Evolutionary conservation across 2,888 invertebrate species (phyloP).

Genomic region (Dorcus hopei): DNA sequence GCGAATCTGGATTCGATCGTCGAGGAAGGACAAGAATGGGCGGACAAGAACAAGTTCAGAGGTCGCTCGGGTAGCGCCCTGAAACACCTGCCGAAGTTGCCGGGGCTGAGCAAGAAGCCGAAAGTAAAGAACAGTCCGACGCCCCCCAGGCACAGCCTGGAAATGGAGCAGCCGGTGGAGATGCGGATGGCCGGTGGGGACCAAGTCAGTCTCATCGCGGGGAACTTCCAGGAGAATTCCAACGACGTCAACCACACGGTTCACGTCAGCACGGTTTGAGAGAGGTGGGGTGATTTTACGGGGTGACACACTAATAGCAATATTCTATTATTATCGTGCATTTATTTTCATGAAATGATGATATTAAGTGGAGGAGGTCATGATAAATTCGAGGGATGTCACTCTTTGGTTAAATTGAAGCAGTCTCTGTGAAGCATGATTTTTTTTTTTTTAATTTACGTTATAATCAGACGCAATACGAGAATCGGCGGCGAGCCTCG

Average conservation of each 20-base stretch:
- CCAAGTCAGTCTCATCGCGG: slow-evolving; percentile 26
- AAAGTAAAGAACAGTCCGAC: slow-evolving; percentile 47
- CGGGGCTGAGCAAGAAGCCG: slow-evolving; percentile 63
- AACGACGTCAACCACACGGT: slow-evolving; percentile 28
- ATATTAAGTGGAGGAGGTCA: too few relatives aligned
- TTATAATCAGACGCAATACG: too few relatives aligned
- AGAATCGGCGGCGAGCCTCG: too few relatives aligned
- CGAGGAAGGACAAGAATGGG: slow-evolving; percentile 61
- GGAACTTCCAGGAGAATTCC: slow-evolving; percentile 24
- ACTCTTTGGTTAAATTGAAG: too few relatives aligned
- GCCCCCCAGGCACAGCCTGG: slow-evolving; percentile 31
- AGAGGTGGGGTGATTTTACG: neutral
- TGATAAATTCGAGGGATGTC: too few relatives aligned
- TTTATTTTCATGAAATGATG: too few relatives aligned
- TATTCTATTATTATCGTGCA: too few relatives aligned
- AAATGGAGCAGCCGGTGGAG: slow-evolving; percentile 26
- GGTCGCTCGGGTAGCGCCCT: slow-evolving; percentile 55
- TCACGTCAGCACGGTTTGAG: slow-evolving; percentile 44
- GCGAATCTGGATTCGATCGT: slow-evolving; percentile 64
- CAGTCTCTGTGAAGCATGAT: too few relatives aligned
- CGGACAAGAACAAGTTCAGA: slow-evolving; percentile 45
- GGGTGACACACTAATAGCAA: too few relatives aligned
- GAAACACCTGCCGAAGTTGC: slow-evolving; percentile 61
- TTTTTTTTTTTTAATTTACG: too few relatives aligned
- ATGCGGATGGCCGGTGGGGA: slow-evolving; percentile 28